These are phyloP conservation scores for Shargacucullia verbasci DNA, from an alignment of 2,888 invertebrate genomes.

Conservation along the genomic window DNA sequence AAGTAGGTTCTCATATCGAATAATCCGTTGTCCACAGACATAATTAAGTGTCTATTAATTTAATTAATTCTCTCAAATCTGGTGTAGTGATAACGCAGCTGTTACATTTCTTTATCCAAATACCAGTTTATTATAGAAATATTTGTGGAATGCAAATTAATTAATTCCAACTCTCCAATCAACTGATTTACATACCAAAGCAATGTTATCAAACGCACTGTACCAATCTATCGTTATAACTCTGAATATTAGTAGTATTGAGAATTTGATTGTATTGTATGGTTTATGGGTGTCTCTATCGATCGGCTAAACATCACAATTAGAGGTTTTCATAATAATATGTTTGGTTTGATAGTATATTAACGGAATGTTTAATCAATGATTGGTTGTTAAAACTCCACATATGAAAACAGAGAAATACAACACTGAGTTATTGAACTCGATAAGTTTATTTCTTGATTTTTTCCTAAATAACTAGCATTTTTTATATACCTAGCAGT, in stretches of 20 bases:
- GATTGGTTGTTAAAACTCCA: conserved; percentile 15
- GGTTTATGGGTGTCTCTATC: conserved; percentile 14
- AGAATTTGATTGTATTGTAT: conserved; percentile 33
- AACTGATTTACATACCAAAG: conserved; percentile 54
- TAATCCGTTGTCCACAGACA: neutral
- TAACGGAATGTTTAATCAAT: conserved; percentile 10
- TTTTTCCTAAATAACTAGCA: neutral
- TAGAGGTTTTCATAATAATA: conserved; percentile 2
- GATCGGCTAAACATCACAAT: conserved; percentile 25
- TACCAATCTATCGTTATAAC: conserved; percentile 27
- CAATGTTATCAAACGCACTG: conserved; percentile 36
- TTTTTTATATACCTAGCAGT: no score
- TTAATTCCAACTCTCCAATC: conserved; percentile 50
- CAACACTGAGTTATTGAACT: no score
- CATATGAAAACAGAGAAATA: no score
- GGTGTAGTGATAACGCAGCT: conserved; percentile 18
- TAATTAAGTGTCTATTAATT: conserved; percentile 1
- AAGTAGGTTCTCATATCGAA: neutral
- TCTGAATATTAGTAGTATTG: conserved; percentile 31
- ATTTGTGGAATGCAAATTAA: conserved; percentile 55
- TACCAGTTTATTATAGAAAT: conserved; percentile 42
- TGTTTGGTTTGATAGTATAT: neutral
- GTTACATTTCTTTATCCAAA: conserved; percentile 35
- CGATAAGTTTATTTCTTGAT: conserved; percentile 1
- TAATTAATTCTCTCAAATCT: conserved; percentile 6